These are phyloP conservation scores for Onychorhynchus coronatus DNA, from an alignment of 2,113 vertebrate species.

Conservation along the genomic window DNA sequence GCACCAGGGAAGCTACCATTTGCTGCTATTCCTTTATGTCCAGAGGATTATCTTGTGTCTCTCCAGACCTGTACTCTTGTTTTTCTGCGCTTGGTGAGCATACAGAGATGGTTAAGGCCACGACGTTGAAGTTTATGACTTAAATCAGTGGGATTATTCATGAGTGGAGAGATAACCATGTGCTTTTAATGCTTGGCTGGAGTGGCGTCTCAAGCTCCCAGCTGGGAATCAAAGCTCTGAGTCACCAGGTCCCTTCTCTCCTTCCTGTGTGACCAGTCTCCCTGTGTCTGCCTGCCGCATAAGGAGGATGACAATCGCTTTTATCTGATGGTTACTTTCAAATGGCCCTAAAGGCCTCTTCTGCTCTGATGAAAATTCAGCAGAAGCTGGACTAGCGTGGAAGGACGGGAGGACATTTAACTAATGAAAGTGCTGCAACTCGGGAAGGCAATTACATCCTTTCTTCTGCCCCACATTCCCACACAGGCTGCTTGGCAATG, in stretches of 20 bases:
- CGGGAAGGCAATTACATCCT: background rate
- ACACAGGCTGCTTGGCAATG: background rate
- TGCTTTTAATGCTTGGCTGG: slow-evolving; percentile 29
- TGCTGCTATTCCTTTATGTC: background rate
- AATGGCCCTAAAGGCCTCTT: slow-evolving; percentile 67
- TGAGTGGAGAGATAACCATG: slow-evolving; percentile 50
- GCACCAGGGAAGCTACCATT: background rate
- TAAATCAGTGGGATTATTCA: slow-evolving; percentile 41
- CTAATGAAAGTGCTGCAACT: background rate
- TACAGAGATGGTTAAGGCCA: background rate
- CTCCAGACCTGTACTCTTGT: background rate
- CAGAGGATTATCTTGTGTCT: background rate
- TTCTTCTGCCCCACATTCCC: slow-evolving; percentile 16
- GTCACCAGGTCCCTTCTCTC: slow-evolving; percentile 66
- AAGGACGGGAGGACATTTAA: slow-evolving; percentile 27
- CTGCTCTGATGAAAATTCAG: slow-evolving; percentile 62
- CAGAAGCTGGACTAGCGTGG: background rate
- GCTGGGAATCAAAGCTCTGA: slow-evolving; percentile 67
- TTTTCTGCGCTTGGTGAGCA: background rate
- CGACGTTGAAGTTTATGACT: slow-evolving; percentile 29
- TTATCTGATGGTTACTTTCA: slow-evolving; percentile 67
- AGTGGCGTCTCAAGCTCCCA: slow-evolving; percentile 43
- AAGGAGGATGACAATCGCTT: slow-evolving; percentile 58
- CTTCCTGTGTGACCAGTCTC: slow-evolving; percentile 69
- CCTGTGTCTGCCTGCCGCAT: slow-evolving; percentile 56